A percentile compares a stretch with the other conserved stretches of the same genome.
These are phyloP conservation scores for Amphiduros pacificus DNA, from an alignment of 2,888 invertebrate species.

Conservation along the genomic window DNA sequence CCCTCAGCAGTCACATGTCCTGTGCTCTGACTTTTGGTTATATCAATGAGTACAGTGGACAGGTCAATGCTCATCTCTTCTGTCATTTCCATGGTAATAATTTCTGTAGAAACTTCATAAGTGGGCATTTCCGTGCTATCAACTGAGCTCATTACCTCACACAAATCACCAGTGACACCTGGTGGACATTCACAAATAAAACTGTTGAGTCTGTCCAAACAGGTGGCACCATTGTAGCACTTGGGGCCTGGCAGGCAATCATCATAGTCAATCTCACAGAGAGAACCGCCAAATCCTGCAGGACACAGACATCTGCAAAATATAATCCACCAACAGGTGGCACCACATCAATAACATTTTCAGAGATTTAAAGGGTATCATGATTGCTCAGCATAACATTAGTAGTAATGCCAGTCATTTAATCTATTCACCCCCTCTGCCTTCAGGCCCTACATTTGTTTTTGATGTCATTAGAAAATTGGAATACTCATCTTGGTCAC, in stretches of 20 bases:
- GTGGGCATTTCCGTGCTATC: background rate
- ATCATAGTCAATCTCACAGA: conserved; percentile 81
- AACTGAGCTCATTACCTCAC: background rate
- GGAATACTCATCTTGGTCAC: no score
- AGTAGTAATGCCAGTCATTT: no score
- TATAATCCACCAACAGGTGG: no score
- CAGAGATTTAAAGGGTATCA: no score
- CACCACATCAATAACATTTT: no score
- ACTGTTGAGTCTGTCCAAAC: conserved; percentile 83
- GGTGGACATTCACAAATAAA: conserved; percentile 59
- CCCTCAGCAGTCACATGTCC: no score
- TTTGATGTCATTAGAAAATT: no score
- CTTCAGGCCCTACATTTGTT: no score
- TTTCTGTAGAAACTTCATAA: background rate
- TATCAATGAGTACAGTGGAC: background rate
- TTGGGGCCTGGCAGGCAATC: conserved; percentile 75
- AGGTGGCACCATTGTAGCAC: conserved; percentile 79
- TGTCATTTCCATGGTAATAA: background rate
- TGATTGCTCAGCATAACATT: no score
- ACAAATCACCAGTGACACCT: background rate
- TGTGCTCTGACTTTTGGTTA: no score
- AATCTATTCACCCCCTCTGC: no score
- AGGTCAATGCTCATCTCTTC: background rate
- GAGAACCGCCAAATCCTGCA: conserved; percentile 70
- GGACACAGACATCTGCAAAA: conserved; percentile 21